phyloP scores from a whole-genome alignment of 1,140 invertebrate species.

The Euglossa dilemma region DNA sequence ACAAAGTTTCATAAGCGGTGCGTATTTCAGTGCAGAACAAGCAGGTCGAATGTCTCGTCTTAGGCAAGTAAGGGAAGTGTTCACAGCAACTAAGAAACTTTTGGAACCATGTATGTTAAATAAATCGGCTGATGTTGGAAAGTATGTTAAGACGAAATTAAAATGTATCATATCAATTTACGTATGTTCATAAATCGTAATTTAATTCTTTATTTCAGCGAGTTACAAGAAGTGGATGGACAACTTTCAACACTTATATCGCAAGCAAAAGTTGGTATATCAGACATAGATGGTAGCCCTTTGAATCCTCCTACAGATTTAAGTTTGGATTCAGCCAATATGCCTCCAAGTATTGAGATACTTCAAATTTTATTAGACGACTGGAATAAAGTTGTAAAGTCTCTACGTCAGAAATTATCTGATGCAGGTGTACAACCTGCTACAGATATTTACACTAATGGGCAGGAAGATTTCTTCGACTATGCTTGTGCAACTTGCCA shows the following conservation, averaged over 20 bases:
- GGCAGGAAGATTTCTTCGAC: conserved; percentile 37
- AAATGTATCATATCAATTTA: neutral
- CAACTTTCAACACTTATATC: conserved; percentile 57
- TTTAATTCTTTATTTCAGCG: conserved; percentile 35
- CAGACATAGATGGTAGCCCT: conserved; percentile 45
- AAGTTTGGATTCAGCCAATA: conserved; percentile 54
- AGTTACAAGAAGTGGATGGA: conserved; percentile 57
- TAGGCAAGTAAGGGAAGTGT: conserved; percentile 83
- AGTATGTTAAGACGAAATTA: conserved; percentile 27
- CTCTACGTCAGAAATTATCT: conserved; percentile 67
- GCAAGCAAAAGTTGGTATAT: conserved; percentile 31
- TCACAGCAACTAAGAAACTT: conserved; percentile 82
- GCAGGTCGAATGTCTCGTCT: conserved; percentile 82
- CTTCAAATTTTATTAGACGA: conserved; percentile 70
- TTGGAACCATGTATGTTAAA: conserved; percentile 77
- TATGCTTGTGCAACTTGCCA: conserved; percentile 45
- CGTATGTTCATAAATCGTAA: neutral
- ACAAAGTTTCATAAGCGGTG: conserved; percentile 46
- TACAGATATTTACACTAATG: conserved; percentile 40
- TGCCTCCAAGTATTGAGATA: conserved; percentile 63
- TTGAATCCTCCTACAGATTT: conserved; percentile 61
- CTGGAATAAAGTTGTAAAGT: conserved; percentile 57
- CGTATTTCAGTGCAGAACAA: conserved; percentile 78
- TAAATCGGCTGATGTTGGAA: conserved; percentile 47
- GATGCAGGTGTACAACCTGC: conserved; percentile 63